Conservation (phyloP, 2,888 invertebrate genomes). For the Melikaiella ostensackeni region DNA sequence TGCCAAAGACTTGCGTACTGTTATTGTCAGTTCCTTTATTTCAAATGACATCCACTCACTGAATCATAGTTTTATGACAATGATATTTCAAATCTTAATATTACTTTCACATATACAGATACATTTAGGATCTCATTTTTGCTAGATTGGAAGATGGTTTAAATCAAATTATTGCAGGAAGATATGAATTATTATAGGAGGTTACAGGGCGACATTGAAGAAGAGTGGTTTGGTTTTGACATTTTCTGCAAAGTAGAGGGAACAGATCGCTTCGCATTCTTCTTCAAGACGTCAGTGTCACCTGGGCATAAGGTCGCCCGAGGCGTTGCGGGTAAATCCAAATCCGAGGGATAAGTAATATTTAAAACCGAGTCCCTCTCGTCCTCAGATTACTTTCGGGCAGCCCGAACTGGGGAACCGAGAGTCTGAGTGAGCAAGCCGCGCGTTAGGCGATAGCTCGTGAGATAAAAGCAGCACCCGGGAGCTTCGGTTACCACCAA, state of each 20-base stretch:
- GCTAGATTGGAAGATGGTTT: background rate
- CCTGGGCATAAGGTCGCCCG: constrained; percentile 56
- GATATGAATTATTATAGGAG: background rate
- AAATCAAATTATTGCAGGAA: background rate
- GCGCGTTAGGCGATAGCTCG: constrained; percentile 64
- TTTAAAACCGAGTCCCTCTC: constrained; percentile 66
- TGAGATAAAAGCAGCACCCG: constrained; percentile 60
- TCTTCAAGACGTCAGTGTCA: constrained; percentile 48
- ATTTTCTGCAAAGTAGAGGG: background rate
- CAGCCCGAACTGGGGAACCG: constrained; percentile 49
- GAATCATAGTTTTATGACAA: constrained; percentile 8
- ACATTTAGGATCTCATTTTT: background rate
- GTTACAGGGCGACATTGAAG: background rate
- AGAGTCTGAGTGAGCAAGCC: constrained; percentile 43
- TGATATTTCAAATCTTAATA: background rate
- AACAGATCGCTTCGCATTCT: constrained; percentile 10
- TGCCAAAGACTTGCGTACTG: constrained; percentile 21
- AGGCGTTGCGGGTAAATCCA: constrained; percentile 59
- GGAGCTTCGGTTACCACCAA: constrained; percentile 57
- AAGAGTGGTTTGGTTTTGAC: background rate
- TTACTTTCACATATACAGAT: background rate
- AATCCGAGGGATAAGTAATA: constrained; percentile 70
- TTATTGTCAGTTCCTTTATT: constrained; percentile 30
- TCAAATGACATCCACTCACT: constrained; percentile 1
- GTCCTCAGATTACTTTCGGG: constrained; percentile 71